Evolutionary conservation across 2,797 vertebrate species (phyloP), one percentile per base, ranked within the genome.

Genomic region (Coregonus ussuriensis): DNA sequence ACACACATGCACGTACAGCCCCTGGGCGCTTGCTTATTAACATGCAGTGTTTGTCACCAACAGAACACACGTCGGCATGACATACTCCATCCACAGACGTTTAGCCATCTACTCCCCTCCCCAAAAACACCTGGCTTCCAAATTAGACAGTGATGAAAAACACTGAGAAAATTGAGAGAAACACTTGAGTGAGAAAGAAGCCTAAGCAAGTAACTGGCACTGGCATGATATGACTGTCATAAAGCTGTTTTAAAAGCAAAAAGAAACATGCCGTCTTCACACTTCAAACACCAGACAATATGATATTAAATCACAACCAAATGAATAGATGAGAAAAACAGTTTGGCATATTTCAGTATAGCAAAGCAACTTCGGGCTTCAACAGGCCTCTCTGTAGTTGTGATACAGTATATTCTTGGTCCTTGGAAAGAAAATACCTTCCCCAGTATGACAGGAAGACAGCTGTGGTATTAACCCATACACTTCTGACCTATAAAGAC

Each of bases 131-230:
- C 62, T 80, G 59, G 59, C 81, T 84, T 81, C 86, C 76, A 84
- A 85, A 84, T 87, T 84, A 84, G 80, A 83, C 79, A 80, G 72
- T 73, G 74, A 82, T 77, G 76, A 78, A 53, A 66, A 70, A 70
- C 71, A 18, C 33, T 62, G 41, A 83, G 65, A 33, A 25, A 72
- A 63, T 21, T 66, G 33, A 77, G 29, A 18, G 35, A 62, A 52
- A 67, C 66, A 21, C 29, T 53, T 59, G 70, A 51, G 69, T 35
- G 3, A 6, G 14, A 33, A 67, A 33, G 31, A 67, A 33, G 65
- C 13, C 29, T 31, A 13, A 15, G 65, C 14, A 16, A 33, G 31
- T 16, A 67, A 67, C 65, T 65, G 11, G 25, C 11, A 33, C 29
- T 67, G 25, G 1, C 65, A 16, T 67, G 65, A 15, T 33, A 31